Percentiles rank a stretch among this genome's conserved stretches.
Evolutionary conservation across 2,113 vertebrate genomes (phyloP).

Genomic region (Cryptomyrus ogoouensis): DNA sequence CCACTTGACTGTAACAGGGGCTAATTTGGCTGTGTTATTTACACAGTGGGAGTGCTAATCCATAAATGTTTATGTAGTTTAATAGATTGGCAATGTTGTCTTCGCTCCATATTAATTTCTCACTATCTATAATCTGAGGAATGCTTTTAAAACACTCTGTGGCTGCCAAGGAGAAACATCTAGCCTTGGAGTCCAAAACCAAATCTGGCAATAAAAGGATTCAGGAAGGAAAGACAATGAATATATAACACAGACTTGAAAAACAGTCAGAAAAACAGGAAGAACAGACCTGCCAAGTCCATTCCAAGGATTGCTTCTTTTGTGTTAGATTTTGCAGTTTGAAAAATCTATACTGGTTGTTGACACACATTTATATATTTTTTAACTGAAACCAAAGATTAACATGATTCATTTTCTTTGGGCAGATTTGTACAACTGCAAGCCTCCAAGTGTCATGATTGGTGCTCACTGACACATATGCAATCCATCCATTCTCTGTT

Average conservation of each 20-base stretch:
- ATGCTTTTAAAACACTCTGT: constrained; percentile 44
- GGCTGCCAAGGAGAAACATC: constrained; percentile 35
- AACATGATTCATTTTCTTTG: neutral
- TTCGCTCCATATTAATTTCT: constrained; percentile 41
- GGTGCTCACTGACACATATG: neutral
- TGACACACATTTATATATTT: neutral
- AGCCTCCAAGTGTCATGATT: neutral
- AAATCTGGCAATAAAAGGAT: constrained; percentile 23
- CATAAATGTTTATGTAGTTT: constrained; percentile 42
- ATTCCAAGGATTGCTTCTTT: neutral
- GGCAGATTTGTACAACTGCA: neutral
- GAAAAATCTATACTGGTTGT: neutral
- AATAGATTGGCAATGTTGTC: constrained; percentile 51
- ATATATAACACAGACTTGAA: constrained; percentile 19
- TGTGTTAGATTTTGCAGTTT: constrained; percentile 27
- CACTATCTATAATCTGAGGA: constrained; percentile 48
- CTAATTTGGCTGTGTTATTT: neutral
- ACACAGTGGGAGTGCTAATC: constrained; percentile 25
- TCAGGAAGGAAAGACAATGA: constrained; percentile 37
- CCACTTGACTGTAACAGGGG: neutral
- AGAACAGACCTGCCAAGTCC: constrained; percentile 12
- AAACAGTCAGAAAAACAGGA: constrained; percentile 38
- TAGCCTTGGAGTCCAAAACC: neutral
- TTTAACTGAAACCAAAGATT: neutral
- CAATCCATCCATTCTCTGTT: neutral